phyloP scores from a whole-genome alignment of 2,113 vertebrate species.

The Chauna torquata region DNA sequence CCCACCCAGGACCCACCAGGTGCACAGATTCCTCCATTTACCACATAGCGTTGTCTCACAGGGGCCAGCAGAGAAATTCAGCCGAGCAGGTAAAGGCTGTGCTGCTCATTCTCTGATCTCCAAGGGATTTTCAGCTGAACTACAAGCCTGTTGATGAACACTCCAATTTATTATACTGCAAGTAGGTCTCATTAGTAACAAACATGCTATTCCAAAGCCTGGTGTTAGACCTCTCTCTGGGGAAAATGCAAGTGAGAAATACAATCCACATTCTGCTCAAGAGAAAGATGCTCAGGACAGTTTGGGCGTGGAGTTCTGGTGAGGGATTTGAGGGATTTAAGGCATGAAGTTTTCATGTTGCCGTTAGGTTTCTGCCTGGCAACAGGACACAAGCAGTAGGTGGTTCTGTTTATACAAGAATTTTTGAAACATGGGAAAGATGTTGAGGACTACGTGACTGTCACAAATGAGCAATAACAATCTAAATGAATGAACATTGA shows the following conservation, averaged over 20 bases:
- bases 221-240: not conserved
- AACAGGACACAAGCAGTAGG: not conserved
- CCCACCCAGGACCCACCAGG: not conserved
- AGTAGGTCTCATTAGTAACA: not conserved
- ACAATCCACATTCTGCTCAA: not conserved
- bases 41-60: not conserved
- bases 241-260: not conserved
- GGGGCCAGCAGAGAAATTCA: not conserved
- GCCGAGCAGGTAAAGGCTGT: not conserved
- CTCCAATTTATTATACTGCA: not conserved
- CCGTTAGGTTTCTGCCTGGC: not conserved
- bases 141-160: not conserved
- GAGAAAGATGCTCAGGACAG: not conserved
- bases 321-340: not conserved
- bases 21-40: not conserved
- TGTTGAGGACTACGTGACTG: not conserved
- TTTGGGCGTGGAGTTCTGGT: not conserved
- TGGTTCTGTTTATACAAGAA: not conserved
- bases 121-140: not conserved
- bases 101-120: not conserved
- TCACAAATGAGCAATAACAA: not conserved
- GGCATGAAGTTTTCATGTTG: fast-evolving
- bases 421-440: not conserved
- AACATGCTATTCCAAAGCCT: not conserved
- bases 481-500: not conserved